These are phyloP conservation scores for Colius striatus DNA, from an alignment of 2,113 vertebrate species.

Conservation along the genomic window DNA sequence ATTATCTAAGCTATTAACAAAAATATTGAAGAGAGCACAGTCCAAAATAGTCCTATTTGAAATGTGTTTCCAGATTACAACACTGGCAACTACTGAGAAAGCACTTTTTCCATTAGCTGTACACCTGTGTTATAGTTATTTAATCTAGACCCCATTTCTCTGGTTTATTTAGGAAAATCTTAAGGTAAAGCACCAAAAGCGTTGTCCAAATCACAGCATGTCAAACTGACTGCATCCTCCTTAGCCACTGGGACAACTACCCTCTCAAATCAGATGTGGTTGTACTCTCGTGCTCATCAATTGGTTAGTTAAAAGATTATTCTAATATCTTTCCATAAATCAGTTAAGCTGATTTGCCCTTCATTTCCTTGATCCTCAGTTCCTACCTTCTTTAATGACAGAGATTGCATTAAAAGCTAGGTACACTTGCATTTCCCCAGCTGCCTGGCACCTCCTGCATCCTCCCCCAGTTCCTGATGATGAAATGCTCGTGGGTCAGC, in stretches of 20 bases:
- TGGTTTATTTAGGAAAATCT: background rate
- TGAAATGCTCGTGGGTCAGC: background rate
- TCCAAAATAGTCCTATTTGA: background rate
- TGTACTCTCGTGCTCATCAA: background rate
- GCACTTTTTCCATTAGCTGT: background rate
- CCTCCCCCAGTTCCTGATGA: background rate
- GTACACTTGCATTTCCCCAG: background rate
- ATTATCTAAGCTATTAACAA: conserved; percentile 11
- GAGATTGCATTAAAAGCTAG: background rate
- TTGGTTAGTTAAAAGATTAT: background rate
- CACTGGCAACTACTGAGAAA: background rate
- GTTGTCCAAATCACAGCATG: background rate
- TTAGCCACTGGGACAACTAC: background rate
- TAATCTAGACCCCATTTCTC: background rate
- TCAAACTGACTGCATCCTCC: background rate
- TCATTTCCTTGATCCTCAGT: background rate
- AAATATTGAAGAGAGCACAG: conserved; percentile 4
- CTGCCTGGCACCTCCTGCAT: background rate
- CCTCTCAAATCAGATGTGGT: background rate
- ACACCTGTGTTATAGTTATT: background rate
- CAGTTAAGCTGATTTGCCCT: conserved; percentile 17
- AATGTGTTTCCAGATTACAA: background rate
- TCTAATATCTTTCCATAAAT: background rate
- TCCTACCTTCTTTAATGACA: background rate
- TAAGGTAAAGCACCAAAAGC: background rate